Evolutionary conservation across 2,797 vertebrate genomes (phyloP).

Genomic region (Esox lucius): DNA sequence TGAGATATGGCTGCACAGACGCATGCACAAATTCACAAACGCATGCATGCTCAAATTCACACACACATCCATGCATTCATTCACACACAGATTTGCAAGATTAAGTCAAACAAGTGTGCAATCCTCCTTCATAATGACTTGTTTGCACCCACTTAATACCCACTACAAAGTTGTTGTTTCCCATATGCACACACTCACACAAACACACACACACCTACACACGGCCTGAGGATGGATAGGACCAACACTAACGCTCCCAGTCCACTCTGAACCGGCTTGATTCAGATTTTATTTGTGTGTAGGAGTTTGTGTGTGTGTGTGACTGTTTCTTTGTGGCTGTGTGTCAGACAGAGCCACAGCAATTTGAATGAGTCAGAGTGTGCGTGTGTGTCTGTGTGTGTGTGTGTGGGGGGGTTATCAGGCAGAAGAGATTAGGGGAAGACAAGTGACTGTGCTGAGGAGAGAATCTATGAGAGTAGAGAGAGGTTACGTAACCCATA

Average conservation of each 20-base stretch:
- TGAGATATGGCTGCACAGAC: conserved; percentile 22
- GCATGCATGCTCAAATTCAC: not conserved
- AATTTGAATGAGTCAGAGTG: conserved; percentile 15
- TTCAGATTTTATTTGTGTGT: conserved; percentile 25
- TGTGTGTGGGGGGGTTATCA: conserved; percentile 60
- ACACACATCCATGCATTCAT: not conserved
- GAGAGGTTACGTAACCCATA: conserved; percentile 71
- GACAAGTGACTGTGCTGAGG: conserved; percentile 58
- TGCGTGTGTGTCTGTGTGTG: conserved; percentile 30
- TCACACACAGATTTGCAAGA: not conserved
- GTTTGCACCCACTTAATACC: not conserved
- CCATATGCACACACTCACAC: not conserved
- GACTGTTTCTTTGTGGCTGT: conserved; percentile 4
- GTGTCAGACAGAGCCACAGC: not conserved
- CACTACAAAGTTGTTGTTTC: not conserved
- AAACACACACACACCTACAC: not conserved
- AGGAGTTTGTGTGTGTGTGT: conserved; percentile 9
- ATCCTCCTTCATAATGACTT: not conserved
- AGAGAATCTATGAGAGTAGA: conserved; percentile 69
- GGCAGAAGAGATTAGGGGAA: conserved; percentile 77
- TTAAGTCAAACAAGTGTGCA: not conserved
- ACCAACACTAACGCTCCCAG: conserved; percentile 24
- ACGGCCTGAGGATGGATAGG: conserved; percentile 35
- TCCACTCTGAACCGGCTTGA: conserved; percentile 67
- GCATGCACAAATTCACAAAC: conserved; percentile 3